Base-by-base conservation (phyloP, 2,888 invertebrate species). In the Pandemis cinnamomeana region DNA sequence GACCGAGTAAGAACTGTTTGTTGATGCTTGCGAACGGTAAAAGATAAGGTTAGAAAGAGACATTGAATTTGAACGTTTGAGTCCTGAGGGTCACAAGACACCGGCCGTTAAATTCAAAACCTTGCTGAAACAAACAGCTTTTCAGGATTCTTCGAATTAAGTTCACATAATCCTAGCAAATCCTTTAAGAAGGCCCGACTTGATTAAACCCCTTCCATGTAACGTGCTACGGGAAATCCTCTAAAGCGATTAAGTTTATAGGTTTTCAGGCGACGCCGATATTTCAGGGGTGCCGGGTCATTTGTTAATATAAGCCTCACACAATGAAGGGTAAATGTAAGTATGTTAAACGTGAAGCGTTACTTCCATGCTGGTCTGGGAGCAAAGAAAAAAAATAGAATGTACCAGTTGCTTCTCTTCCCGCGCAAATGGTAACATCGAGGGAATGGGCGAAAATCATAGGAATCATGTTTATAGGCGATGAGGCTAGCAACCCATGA, bases 201-300 rank as follows among this genome's bases (percentile, higher is more conserved):
- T 76, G 77, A 78, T 78, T 78, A 77, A 77, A 78, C 70, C 78
- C 77, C 74, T 78, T 77, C 76, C 68, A 74, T 76, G 75, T 76
- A 76, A 76, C 76, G 76, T 74, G 62, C 74, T 75, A 41, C 36
- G 60, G 20, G 48, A 71, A 71, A 75, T 58, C 71, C 71, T 42
- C 27, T 75, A 68, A 75, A 68, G 68, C 55, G 75, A 75, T 75
- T 71, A 71, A 64, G 71, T 71, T 46, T 68, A 71, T 46, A 68
- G 71, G 75, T 71, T 75, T 68, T 55, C 51, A 64, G 71, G 63
- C 15, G 20, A 46, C 63, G 20, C 62, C 46, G 46, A 69, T 72
- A 72, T 55, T 69, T 69, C 55, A 68, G 41, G 55, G 55, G 10
- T 48, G 15, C 13, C 44, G 62, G 72, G 55, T 48, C 62, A 55